Base-by-base conservation (phyloP, 2,888 invertebrate genomes). In the Anoplius nigerrimus region DNA sequence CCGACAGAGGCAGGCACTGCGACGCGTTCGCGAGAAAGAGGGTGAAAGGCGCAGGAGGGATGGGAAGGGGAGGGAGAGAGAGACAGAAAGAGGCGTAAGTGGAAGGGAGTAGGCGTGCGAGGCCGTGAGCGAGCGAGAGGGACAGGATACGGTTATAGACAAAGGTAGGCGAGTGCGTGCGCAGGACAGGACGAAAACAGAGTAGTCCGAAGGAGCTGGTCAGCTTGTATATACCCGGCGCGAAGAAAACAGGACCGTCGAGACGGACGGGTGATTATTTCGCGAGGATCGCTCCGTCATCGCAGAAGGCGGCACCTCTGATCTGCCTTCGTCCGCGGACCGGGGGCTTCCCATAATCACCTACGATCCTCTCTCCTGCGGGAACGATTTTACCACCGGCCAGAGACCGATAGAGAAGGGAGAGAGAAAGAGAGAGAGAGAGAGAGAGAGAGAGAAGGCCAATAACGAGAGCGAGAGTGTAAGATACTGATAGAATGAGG, bases 241-340 rank as follows among this genome's bases (percentile, higher is more conserved):
- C 67, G 74, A 74, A 79, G 76, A 67, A 72, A 79, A 72, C 76
- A 74, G 72, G 74, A 72, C 71, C 61, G 79, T 69, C 72, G 67
- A 75, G 78, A 72, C 77, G 75, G 79, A 80, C 75, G 80, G 82
- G 80, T 81, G 85, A 84, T 85, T 86, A 84, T 84, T 84, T 84
- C 72, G 85, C 84, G 77, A 74, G 76, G 83, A 85, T 83, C 84
- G 85, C 85, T 82, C 85, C 84, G 85, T 84, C 85, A 86, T 84
- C 84, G 85, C 82, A 76, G 72, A 79, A 82, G 81, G 82, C 84
- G 85, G 84, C 84, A 69, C 72, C 76, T 84, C 83, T 85, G 84
- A 84, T 84, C 80, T 80, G 71, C 51, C 66, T 70, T 62, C 48
- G 64, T 76, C 75, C 72, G 70, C 64, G 70, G 72, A 75, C 75